These are phyloP conservation scores for Meghimatium bilineatum DNA, from an alignment of 2,888 invertebrate species.

Conservation along the genomic window DNA sequence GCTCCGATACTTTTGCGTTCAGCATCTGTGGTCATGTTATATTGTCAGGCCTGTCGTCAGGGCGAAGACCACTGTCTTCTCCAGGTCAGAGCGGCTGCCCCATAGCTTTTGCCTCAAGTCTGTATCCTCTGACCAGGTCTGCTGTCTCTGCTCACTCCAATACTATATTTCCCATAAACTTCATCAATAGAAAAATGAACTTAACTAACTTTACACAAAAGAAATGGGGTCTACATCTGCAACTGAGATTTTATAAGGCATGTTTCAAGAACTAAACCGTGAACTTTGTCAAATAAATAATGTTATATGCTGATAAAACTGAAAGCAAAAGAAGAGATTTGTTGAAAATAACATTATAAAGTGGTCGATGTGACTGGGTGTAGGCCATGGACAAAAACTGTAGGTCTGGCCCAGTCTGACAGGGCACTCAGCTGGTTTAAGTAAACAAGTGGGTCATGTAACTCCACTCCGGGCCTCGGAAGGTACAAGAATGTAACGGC, in stretches of 20 bases:
- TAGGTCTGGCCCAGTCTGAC: slow-evolving; percentile 92
- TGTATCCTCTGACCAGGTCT: too few species aligned
- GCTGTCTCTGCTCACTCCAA: too few species aligned
- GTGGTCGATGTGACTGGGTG: slow-evolving; percentile 97
- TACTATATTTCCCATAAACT: too few species aligned
- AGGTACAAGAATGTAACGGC: slow-evolving; percentile 95
- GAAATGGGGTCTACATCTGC: too few species aligned
- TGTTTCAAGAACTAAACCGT: neutral
- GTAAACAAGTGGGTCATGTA: slow-evolving; percentile 76
- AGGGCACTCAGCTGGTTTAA: slow-evolving; percentile 87
- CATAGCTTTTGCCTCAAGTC: too few species aligned
- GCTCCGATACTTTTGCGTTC: too few species aligned
- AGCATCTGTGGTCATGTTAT: too few species aligned
- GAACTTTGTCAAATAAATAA: neutral
- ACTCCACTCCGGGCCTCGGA: slow-evolving; percentile 86
- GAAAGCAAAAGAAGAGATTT: neutral
- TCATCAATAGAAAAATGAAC: too few species aligned
- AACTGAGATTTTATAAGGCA: neutral
- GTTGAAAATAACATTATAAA: slow-evolving; percentile 80
- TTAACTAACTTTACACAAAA: too few species aligned
- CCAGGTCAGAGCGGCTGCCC: too few species aligned
- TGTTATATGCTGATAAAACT: neutral
- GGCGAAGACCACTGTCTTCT: too few species aligned
- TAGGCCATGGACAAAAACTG: slow-evolving; percentile 94
- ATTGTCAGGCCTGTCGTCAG: too few species aligned